These are phyloP conservation scores for Acrocyrtus sp. DNA, from an alignment of 2,888 invertebrate genomes.

Conservation along the genomic window DNA sequence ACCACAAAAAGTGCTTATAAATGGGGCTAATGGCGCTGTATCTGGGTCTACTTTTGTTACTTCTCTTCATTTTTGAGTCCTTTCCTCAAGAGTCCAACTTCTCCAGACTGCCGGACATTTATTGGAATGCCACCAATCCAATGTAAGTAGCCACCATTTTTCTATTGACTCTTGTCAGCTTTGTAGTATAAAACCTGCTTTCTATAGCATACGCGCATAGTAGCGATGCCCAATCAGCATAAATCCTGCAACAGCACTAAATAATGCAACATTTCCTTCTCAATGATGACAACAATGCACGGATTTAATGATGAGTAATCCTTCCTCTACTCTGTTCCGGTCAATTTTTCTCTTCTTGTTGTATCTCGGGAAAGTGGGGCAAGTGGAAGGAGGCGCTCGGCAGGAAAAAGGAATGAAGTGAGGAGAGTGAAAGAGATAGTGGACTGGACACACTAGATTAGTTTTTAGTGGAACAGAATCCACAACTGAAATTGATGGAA, in stretches of 20 bases:
- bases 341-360: neutral
- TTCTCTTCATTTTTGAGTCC: constrained; percentile 70
- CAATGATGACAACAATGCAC: neutral
- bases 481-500: no score
- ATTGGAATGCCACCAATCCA: constrained; percentile 72
- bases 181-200: no score
- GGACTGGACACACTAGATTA: neutral
- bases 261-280: neutral
- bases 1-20: constrained; percentile 1
- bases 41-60: constrained; percentile 69
- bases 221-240: neutral
- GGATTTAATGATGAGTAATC: neutral
- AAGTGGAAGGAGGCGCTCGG: neutral
- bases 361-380: neutral
- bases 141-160: constrained; percentile 70
- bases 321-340: neutral
- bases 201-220: no score
- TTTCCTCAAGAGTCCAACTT: constrained; percentile 69
- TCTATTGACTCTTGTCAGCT: no score
- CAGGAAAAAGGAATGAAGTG: neutral
- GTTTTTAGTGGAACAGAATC: neutral
- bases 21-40: constrained; percentile 68
- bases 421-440: neutral
- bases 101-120: constrained; percentile 70
- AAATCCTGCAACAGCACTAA: neutral